Percentiles rank a stretch among this genome's conserved stretches.
These are phyloP conservation scores for Misgurnus mizolepis DNA, from an alignment of 2,113 vertebrate genomes.

Conservation along the genomic window DNA sequence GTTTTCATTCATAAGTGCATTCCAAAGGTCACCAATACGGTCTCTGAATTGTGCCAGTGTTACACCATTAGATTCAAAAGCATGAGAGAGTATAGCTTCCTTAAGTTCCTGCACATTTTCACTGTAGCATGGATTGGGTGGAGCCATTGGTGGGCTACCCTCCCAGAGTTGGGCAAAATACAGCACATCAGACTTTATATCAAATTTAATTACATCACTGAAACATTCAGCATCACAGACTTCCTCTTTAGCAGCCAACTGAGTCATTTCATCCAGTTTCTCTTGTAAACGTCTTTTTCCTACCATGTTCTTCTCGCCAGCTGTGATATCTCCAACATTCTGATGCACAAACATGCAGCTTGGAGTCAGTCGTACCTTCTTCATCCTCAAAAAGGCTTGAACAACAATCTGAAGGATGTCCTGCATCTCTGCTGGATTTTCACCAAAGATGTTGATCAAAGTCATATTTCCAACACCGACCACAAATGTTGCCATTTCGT, in stretches of 20 bases:
- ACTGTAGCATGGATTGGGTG: constrained; percentile 56
- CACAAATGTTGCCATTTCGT: constrained; percentile 71
- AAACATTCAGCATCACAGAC: constrained; percentile 58
- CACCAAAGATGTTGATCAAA: constrained; percentile 70
- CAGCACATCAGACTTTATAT: constrained; percentile 55
- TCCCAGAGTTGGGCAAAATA: constrained; percentile 57
- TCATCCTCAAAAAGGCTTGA: constrained; percentile 75
- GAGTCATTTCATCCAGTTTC: constrained; percentile 68
- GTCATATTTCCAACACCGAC: constrained; percentile 68
- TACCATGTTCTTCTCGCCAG: constrained; percentile 67
- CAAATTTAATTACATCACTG: constrained; percentile 60
- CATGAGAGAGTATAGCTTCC: constrained; percentile 24
- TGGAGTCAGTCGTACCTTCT: constrained; percentile 64
- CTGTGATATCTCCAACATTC: constrained; percentile 66
- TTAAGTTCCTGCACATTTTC: constrained; percentile 54
- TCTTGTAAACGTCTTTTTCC: constrained; percentile 60
- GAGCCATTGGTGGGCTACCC: constrained; percentile 60
- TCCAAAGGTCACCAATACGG: constrained; percentile 63
- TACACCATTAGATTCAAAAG: constrained; percentile 29
- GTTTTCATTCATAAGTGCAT: constrained; percentile 50
- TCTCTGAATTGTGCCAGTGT: constrained; percentile 62
- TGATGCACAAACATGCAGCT: constrained; percentile 75
- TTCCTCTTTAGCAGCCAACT: constrained; percentile 65
- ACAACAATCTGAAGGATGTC: constrained; percentile 49
- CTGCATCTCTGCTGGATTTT: constrained; percentile 71